Base-by-base conservation (phyloP, 2,888 invertebrate genomes). In the Cryptus armator region DNA sequence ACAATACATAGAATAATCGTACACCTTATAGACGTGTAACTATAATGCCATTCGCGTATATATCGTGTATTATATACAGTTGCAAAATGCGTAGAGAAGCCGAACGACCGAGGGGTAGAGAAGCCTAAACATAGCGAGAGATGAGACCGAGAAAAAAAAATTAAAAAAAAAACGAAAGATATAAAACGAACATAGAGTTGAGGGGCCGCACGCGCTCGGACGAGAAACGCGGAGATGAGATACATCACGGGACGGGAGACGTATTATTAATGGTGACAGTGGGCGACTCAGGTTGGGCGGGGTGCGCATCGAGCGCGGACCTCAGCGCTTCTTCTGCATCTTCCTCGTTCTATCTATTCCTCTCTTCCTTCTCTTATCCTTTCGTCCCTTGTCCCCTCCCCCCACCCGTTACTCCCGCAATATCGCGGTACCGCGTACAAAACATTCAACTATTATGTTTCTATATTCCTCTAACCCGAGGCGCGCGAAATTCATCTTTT, bases 221-320 rank as follows among this genome's bases (percentile, higher is more conserved):
- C 87, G 86, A 81, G 85, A 87, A 86, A 87, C 89, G 90, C 89
- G 89, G 85, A 90, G 92, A 93, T 92, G 93, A 93, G 93, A 93
- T 93, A 93, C 93, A 93, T 93, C 93, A 93, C 92, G 91, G 91
- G 91, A 93, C 92, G 92, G 92, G 92, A 92, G 93, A 93, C 93
- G 93, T 93, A 93, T 93, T 93, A 93, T 93, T 93, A 93, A 93
- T 93, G 93, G 93, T 93, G 93, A 93, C 93, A 93, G 93, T 93
- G 93, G 93, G 93, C 93, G 93, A 93, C 93, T 90, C 91, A 89
- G 90, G 91, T 91, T 93, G 93, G 93, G 93, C 93, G 93, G 93
- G 93, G 92, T 93, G 91, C 37, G 37, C 89, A 87, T 90, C 80
- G 82, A 83, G 91, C 90, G 86, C 74, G 76, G 72, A 84, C 66